Conservation (phyloP, 2,888 invertebrate species). For the Dynastes maya region DNA sequence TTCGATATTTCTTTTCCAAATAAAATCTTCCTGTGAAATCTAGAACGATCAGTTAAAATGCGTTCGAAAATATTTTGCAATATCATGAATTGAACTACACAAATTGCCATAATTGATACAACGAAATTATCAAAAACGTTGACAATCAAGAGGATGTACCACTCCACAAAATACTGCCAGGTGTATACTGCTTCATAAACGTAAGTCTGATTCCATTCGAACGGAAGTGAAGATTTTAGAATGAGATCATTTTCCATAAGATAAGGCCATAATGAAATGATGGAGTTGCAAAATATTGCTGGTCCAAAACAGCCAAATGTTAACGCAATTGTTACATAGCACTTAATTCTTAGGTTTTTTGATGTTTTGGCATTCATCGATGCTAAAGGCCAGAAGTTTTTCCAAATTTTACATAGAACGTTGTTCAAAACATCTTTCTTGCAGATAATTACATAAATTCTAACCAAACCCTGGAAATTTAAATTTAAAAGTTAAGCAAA, state of each 20-base stretch:
- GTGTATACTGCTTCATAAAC: slow-evolving; percentile 54
- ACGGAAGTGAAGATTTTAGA: slow-evolving; percentile 53
- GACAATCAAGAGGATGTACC: slow-evolving; percentile 40
- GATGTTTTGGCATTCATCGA: slow-evolving; percentile 1
- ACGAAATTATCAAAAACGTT: slow-evolving; percentile 48
- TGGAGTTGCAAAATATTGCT: slow-evolving; percentile 29
- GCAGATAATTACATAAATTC: slow-evolving; percentile 39
- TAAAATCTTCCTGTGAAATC: slow-evolving; percentile 21
- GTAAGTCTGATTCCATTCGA: slow-evolving; percentile 48
- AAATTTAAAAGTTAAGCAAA: too few relatives aligned
- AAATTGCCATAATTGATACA: slow-evolving; percentile 37
- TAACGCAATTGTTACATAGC: slow-evolving; percentile 8
- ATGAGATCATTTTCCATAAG: slow-evolving; percentile 21
- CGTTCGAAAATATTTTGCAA: slow-evolving; percentile 54
- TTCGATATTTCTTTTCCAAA: slow-evolving; percentile 34
- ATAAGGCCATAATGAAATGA: slow-evolving; percentile 28
- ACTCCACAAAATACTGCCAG: slow-evolving; percentile 52
- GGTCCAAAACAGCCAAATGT: slow-evolving; percentile 35
- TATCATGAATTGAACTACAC: slow-evolving; percentile 45
- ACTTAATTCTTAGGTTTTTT: not conserved
- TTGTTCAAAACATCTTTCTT: slow-evolving; percentile 43
- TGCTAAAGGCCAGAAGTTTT: slow-evolving; percentile 45
- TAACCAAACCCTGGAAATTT: slow-evolving; percentile 43
- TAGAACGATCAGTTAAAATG: slow-evolving; percentile 30
- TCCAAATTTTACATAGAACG: slow-evolving; percentile 47